Conservation (phyloP, 2,888 invertebrate species). For the Empis stercorea region DNA sequence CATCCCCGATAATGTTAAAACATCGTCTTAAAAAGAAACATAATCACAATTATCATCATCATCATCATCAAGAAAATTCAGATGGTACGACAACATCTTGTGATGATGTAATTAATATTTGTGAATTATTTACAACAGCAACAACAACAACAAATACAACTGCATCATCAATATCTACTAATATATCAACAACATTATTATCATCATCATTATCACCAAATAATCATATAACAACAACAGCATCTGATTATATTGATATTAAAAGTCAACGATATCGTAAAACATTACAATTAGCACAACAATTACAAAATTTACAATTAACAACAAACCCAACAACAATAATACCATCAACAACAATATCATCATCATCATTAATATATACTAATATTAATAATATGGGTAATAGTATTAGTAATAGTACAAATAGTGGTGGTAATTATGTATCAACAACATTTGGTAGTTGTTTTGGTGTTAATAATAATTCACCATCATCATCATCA, state of each 20-base stretch:
- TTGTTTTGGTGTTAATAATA: slow-evolving; percentile 8
- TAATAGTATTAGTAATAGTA: not conserved
- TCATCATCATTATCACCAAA: not conserved
- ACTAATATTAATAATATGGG: not conserved
- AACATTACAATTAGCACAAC: too few species aligned
- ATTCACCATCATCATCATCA: not conserved
- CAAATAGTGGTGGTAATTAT: not conserved
- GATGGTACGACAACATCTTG: not conserved
- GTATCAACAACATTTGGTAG: slow-evolving; percentile 1
- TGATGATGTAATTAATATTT: not conserved
- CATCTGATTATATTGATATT: not conserved
- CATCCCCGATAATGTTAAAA: not conserved
- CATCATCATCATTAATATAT: not conserved
- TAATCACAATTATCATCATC: not conserved
- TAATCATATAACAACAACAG: not conserved
- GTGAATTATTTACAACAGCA: not conserved
- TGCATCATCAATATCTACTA: not conserved
- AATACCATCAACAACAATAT: not conserved
- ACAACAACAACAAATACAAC: not conserved
- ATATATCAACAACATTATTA: not conserved
- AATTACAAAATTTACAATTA: too few species aligned
- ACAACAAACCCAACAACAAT: not conserved
- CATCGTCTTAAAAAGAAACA: not conserved
- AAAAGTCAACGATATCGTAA: too few species aligned
- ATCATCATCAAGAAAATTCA: not conserved